Percentiles rank a stretch among this genome's conserved stretches.
phyloP scores from a whole-genome alignment of 2,797 vertebrate genomes.

The Platalea minor region DNA sequence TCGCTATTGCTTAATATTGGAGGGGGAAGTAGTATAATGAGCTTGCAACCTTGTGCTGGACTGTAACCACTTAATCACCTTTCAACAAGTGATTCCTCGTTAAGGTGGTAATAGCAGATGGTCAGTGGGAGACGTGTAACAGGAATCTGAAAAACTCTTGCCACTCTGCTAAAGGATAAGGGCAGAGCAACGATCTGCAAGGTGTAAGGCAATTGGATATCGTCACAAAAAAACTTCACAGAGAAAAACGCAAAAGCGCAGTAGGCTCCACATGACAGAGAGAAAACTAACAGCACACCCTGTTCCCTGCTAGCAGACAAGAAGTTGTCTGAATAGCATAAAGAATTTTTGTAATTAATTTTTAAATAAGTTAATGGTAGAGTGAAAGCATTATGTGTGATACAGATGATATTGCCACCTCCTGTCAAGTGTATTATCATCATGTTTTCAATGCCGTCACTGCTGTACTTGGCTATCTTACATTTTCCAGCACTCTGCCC shows the following conservation, averaged over 20 bases:
- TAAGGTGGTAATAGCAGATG: conserved; percentile 14
- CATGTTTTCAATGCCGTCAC: background rate
- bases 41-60: conserved; percentile 9
- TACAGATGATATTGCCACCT: background rate
- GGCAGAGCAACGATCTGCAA: conserved; percentile 3
- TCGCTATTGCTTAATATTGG: background rate
- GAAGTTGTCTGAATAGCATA: background rate
- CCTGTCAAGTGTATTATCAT: background rate
- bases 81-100: conserved; percentile 30
- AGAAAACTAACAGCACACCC: background rate
- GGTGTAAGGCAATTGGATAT: conserved; percentile 2
- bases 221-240: background rate
- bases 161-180: background rate
- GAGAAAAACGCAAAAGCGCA: background rate
- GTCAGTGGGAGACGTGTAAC: background rate
- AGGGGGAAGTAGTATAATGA: background rate
- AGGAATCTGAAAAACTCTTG: conserved; percentile 10
- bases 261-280: background rate
- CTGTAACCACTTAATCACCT: conserved; percentile 26
- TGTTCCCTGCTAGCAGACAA: background rate
- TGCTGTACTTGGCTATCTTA: background rate
- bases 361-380: background rate
- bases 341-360: background rate
- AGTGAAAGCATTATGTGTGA: background rate
- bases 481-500: conserved; percentile 2